Conservation (phyloP, 2,113 vertebrate genomes). For the Scophthalmus maximus region DNA sequence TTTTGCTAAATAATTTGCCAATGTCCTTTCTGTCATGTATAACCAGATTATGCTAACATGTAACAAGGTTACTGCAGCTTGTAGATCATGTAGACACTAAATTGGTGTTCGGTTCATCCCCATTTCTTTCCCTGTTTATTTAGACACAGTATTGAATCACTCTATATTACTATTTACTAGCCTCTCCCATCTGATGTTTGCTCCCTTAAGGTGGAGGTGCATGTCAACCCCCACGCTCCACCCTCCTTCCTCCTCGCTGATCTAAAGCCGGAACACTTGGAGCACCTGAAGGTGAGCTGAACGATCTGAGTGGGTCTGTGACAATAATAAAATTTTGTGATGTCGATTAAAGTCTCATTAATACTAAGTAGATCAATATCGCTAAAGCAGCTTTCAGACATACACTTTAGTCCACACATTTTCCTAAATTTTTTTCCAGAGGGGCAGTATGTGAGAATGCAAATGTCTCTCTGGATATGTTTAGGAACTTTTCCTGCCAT, state of each 20-base stretch:
- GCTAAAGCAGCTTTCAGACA: no score
- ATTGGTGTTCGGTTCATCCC: neutral
- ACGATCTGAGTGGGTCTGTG: neutral
- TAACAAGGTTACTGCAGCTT: no score
- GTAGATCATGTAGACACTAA: neutral
- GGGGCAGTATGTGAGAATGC: no score
- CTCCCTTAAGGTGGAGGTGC: constrained; percentile 76
- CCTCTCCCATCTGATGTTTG: neutral
- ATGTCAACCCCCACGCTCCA: constrained; percentile 70
- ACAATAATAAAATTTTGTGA: no score
- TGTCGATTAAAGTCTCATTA: no score
- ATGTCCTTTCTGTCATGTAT: neutral
- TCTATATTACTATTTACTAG: neutral
- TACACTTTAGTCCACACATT: no score
- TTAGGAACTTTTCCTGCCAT: no score
- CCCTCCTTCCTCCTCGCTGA: constrained; percentile 71
- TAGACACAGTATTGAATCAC: neutral
- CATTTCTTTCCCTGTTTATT: neutral
- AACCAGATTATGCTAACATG: no score
- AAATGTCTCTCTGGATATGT: no score
- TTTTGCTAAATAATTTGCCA: neutral
- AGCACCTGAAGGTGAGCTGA: constrained; percentile 78
- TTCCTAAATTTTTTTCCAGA: no score
- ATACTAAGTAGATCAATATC: neutral
- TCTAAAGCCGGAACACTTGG: constrained; percentile 81